Conservation (phyloP, 1,140 invertebrate genomes). For the Tetranychus cinnabarinus region DNA sequence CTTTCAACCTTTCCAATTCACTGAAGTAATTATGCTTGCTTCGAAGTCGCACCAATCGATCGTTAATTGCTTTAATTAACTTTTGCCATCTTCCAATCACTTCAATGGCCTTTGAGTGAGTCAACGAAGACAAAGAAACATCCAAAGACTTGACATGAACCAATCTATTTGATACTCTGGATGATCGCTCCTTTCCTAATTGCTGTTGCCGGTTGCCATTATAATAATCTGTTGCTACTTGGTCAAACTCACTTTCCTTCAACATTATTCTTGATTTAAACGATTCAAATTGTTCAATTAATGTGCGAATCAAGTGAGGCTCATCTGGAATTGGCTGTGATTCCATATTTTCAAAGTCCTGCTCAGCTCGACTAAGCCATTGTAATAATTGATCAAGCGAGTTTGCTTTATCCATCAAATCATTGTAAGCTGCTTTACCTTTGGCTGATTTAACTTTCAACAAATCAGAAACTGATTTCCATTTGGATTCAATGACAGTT, state of each 20-base stretch:
- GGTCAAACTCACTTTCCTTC: slow-evolving; percentile 60
- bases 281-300: slow-evolving; percentile 68
- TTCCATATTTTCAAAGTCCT: slow-evolving; percentile 50
- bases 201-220: neutral
- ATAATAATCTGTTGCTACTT: slow-evolving; percentile 27
- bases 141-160: neutral
- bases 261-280: slow-evolving; percentile 76
- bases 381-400: slow-evolving; percentile 71
- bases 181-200: neutral
- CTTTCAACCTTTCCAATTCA: slow-evolving; percentile 58
- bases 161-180: neutral
- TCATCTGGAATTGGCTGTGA: slow-evolving; percentile 71
- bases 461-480: slow-evolving; percentile 48
- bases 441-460: slow-evolving; percentile 44
- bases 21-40: slow-evolving; percentile 43
- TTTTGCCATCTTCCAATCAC: slow-evolving; percentile 88
- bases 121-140: slow-evolving; percentile 47
- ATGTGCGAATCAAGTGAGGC: slow-evolving; percentile 50
- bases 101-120: slow-evolving; percentile 59
- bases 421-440: slow-evolving; percentile 42
- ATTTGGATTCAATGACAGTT: slow-evolving; percentile 75
- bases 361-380: slow-evolving; percentile 73
- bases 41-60: slow-evolving; percentile 68
- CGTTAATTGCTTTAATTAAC: slow-evolving; percentile 89
- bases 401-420: slow-evolving; percentile 27